Percentiles rank a stretch among this genome's conserved stretches.
Conservation (phyloP, 2,888 invertebrate genomes). For the Heliconius cydno region DNA sequence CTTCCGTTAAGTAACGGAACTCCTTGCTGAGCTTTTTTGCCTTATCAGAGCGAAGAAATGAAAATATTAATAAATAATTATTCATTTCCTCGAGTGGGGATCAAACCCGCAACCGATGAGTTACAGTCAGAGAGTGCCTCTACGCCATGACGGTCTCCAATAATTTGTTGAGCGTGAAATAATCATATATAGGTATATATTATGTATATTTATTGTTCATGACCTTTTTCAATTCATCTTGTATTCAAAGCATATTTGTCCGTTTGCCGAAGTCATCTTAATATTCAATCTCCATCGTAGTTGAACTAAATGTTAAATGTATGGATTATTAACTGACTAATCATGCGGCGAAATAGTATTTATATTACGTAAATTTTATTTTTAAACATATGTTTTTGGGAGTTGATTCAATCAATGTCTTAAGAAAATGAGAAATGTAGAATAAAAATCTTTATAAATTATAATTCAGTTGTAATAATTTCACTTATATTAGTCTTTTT, state of each 20-base stretch:
- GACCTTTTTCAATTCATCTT: neutral
- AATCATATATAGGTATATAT: neutral
- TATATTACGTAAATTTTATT: slow-evolving; percentile 21
- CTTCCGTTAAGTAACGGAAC: no score
- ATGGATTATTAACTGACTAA: slow-evolving; percentile 21
- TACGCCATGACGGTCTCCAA: no score
- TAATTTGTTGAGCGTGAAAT: neutral
- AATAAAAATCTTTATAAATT: neutral
- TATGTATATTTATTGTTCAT: no score
- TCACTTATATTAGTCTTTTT: neutral
- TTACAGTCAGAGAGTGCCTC: no score
- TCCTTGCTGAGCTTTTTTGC: no score
- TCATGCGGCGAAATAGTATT: slow-evolving; percentile 6
- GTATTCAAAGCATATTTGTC: slow-evolving; percentile 43
- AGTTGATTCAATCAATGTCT: neutral
- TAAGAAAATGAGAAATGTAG: neutral
- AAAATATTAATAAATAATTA: no score
- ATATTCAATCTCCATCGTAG: slow-evolving; percentile 38
- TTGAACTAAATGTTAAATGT: slow-evolving; percentile 34
- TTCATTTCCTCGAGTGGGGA: no score
- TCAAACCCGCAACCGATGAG: no score
- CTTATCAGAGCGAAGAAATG: no score
- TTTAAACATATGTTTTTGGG: neutral
- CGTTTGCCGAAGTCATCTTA: slow-evolving; percentile 32
- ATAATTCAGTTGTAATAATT: neutral